phyloP scores from a whole-genome alignment of 2,888 invertebrate species.

The Clepsis dumicolana region DNA sequence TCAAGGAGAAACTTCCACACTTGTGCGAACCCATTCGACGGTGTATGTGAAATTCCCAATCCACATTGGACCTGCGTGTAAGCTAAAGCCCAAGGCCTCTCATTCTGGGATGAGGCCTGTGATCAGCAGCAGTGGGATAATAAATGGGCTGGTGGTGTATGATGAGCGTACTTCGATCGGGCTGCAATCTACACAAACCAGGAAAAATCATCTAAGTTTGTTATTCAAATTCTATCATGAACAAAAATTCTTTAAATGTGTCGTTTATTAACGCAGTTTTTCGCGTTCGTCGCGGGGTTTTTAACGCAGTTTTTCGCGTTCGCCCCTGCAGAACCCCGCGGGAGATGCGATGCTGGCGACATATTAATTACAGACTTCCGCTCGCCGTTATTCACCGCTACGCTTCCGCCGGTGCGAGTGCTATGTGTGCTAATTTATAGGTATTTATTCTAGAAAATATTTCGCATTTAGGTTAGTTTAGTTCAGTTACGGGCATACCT shows the following conservation, averaged over 20 bases:
- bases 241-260: not conserved
- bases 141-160: too few species aligned
- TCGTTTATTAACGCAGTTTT: slow-evolving; percentile 8
- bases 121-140: too few species aligned
- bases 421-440: not conserved
- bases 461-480: not conserved
- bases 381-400: slow-evolving; percentile 3
- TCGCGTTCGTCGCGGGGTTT: not conserved
- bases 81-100: too few species aligned
- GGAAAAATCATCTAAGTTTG: not conserved
- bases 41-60: too few species aligned
- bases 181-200: not conserved
- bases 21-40: too few species aligned
- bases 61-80: too few species aligned
- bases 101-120: too few species aligned
- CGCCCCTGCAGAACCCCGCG: not conserved
- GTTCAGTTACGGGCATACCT: too few species aligned
- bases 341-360: not conserved
- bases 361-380: slow-evolving; percentile 20
- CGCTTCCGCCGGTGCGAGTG: slow-evolving; percentile 4
- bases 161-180: too few species aligned
- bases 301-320: slow-evolving; percentile 4
- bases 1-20: too few species aligned
- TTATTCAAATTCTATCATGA: slow-evolving; percentile 6
- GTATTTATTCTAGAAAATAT: not conserved